phyloP scores from a whole-genome alignment of 2,888 invertebrate species.

The Hyppa rectilinea region DNA sequence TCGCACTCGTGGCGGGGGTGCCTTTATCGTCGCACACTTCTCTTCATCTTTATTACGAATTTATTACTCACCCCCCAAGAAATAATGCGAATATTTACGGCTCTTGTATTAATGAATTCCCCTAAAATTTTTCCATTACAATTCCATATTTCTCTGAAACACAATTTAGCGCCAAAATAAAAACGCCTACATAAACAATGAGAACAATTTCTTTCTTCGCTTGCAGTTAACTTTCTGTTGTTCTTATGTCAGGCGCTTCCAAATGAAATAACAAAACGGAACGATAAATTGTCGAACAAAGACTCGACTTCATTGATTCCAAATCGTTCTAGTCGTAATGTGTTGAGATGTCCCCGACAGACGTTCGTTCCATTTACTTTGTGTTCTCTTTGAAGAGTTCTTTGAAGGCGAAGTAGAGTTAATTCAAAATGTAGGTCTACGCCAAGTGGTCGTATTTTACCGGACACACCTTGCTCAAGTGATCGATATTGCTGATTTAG shows the following conservation, averaged over 20 bases:
- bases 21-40: slow-evolving; percentile 75
- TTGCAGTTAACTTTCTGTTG: slow-evolving; percentile 65
- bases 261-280: slow-evolving; percentile 67
- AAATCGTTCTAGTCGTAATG: slow-evolving; percentile 66
- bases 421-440: slow-evolving; percentile 67
- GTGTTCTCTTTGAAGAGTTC: slow-evolving; percentile 66
- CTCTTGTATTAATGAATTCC: slow-evolving; percentile 81
- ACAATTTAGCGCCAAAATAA: slow-evolving; percentile 65
- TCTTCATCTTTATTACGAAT: slow-evolving; percentile 81
- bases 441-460: slow-evolving; percentile 51
- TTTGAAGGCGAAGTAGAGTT: slow-evolving; percentile 57
- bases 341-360: slow-evolving; percentile 71
- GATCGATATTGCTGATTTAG: slow-evolving; percentile 55
- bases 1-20: slow-evolving; percentile 69
- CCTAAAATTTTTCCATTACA: slow-evolving; percentile 61
- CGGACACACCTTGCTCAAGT: slow-evolving; percentile 51
- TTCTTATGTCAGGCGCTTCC: slow-evolving; percentile 74
- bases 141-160: slow-evolving; percentile 49
- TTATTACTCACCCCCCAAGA: slow-evolving; percentile 78
- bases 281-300: slow-evolving; percentile 70
- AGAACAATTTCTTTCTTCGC: slow-evolving; percentile 62
- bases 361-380: slow-evolving; percentile 72
- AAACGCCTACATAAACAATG: slow-evolving; percentile 73
- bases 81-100: slow-evolving; percentile 82
- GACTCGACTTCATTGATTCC: slow-evolving; percentile 67